Evolutionary conservation across 2,113 vertebrate species (phyloP).

Genomic region (Daboia siamensis): DNA sequence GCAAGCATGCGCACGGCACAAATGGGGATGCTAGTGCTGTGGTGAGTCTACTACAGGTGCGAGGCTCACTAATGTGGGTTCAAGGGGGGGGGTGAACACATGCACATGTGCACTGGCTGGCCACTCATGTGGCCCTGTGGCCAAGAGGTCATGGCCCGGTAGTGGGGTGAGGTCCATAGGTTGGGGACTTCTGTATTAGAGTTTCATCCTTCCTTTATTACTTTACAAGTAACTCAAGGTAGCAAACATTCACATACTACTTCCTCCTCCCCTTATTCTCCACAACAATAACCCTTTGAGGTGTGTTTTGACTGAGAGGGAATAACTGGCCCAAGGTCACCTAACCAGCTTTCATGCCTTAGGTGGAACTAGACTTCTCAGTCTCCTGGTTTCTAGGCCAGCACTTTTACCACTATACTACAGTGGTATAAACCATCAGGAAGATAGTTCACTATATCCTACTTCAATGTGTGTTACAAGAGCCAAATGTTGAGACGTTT

Average conservation of each 20-base stretch:
- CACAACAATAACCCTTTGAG: neutral
- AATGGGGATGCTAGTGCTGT: too few species aligned
- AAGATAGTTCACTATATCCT: neutral
- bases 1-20: too few species aligned
- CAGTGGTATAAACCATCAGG: neutral
- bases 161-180: too few species aligned
- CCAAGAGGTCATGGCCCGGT: too few species aligned
- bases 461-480: neutral
- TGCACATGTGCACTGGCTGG: too few species aligned
- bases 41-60: too few species aligned
- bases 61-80: too few species aligned
- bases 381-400: neutral
- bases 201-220: neutral
- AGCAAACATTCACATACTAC: neutral
- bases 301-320: neutral
- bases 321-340: neutral
- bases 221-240: neutral
- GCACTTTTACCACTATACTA: neutral
- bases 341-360: neutral
- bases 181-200: neutral
- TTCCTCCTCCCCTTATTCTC: neutral
- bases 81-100: too few species aligned
- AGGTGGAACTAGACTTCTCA: neutral
- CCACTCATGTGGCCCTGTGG: too few species aligned
- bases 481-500: neutral